Evolutionary conservation across 2,888 invertebrate genomes (phyloP), one percentile per base, ranked within the genome.

Genomic region (Beris morrisii): DNA sequence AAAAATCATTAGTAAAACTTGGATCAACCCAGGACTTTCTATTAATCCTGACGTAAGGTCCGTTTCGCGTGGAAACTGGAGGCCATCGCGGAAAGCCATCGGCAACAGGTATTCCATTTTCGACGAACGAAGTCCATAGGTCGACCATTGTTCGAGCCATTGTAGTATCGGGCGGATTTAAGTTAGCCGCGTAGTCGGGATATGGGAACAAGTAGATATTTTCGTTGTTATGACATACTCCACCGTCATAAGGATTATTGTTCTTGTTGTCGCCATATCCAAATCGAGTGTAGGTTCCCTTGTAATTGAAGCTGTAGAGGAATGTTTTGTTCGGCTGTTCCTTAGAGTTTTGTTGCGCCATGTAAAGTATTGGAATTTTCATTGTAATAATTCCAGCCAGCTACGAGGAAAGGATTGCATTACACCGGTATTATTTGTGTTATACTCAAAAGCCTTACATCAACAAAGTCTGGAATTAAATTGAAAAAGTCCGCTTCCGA

Each of bases 161-260:
- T 4, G 72, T 69, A 31, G 75, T 74, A 58, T 83, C 83, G 4
- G 70, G 68, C 0, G 73, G 71, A 69, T 79, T 80, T 5, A 83
- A 72, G 11, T 28, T 22, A 0, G 69, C 68, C 32, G 77, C 77
- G 57, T 78, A 76, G 22, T 70, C 72, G 0, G 81, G 79, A 63
- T 76, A 81, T 3, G 81, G 81, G 72, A 86, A 87, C 28, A 86
- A 73, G 70, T 86, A 84, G 15, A 85, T 81, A 6, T 85, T 79
- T 68, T 87, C 86, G 70, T 87, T 85, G 13, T 85, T 85, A 65
- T 86, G 84, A 52, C 84, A 83, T 4, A 85, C 83, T 44, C 85
- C 83, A 57, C 61, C 61, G 12, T 61, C 52, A 12, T 61, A 66
- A 3, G 66, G 66, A 9, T 31, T 15, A 22, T 54, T n/a, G 5